Conservation (phyloP, 2,797 vertebrate species). For the Halcyon badia region DNA sequence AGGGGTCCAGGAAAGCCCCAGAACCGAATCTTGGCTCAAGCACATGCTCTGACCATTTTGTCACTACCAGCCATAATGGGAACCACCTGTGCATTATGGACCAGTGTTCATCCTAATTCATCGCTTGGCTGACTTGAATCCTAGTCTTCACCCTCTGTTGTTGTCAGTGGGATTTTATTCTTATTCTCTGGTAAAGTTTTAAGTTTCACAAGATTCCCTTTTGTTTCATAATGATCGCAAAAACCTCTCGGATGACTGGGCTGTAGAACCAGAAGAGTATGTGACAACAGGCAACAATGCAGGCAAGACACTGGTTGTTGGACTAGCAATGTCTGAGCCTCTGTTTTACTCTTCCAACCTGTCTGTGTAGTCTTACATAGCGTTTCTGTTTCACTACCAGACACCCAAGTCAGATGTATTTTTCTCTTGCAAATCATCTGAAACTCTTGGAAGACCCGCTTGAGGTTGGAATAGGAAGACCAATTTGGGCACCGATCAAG, state of each 20-base stretch:
- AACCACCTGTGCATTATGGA: neutral
- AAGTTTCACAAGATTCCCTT: neutral
- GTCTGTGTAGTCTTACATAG: neutral
- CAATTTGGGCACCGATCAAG: neutral
- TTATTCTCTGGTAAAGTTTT: neutral
- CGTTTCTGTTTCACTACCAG: neutral
- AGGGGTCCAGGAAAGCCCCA: neutral
- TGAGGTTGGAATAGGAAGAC: no score
- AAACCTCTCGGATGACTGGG: accelerated
- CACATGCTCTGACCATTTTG: neutral
- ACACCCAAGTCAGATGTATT: neutral
- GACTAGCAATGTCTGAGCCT: neutral
- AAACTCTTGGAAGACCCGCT: neutral
- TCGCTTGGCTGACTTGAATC: neutral
- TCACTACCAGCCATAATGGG: neutral
- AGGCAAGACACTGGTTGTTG: neutral
- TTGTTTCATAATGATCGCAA: neutral
- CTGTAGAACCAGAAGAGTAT: neutral
- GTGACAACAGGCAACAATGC: accelerated
- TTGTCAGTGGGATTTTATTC: neutral
- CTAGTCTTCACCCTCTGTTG: neutral
- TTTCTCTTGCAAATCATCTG: neutral
- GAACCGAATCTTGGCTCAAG: neutral
- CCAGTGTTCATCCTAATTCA: neutral
- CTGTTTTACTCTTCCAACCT: neutral